Percentiles rank a stretch among this genome's conserved stretches.
Evolutionary conservation across 2,888 invertebrate species (phyloP).

Genomic region (Calameuta pallipes): DNA sequence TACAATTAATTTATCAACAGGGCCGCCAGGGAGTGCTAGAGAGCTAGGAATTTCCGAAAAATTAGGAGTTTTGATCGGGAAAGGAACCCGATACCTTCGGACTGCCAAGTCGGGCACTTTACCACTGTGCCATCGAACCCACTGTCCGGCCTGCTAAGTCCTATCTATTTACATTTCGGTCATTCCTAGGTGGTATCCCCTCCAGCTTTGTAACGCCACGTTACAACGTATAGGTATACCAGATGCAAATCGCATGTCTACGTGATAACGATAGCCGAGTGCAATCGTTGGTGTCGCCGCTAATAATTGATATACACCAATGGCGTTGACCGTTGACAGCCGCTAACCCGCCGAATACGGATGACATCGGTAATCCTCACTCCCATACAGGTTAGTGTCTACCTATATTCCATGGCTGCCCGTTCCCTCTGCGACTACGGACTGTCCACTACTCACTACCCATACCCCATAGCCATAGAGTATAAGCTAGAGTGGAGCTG

Average conservation of each 20-base stretch:
- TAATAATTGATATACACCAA: constrained; percentile 62
- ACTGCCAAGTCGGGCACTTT: too few relatives aligned
- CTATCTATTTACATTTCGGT: too few relatives aligned
- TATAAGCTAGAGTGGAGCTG: not conserved
- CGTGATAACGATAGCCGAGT: constrained; percentile 20
- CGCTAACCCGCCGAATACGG: constrained; percentile 63
- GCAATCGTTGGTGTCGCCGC: constrained; percentile 34
- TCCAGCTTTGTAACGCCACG: too few relatives aligned
- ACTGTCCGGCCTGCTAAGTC: too few relatives aligned
- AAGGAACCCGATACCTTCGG: too few relatives aligned
- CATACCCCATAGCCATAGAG: not conserved
- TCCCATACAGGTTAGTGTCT: constrained; percentile 59
- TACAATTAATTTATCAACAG: too few relatives aligned
- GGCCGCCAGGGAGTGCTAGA: too few relatives aligned
- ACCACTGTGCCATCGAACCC: too few relatives aligned
- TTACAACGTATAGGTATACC: not conserved
- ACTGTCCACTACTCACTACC: not conserved
- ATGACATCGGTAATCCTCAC: constrained; percentile 62
- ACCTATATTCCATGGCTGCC: constrained; percentile 51
- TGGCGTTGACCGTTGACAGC: constrained; percentile 61
- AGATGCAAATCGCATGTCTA: not conserved
- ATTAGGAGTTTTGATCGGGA: too few relatives aligned
- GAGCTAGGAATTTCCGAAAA: too few relatives aligned
- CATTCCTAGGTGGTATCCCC: too few relatives aligned
- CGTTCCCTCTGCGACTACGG: constrained; percentile 25